Base-by-base conservation (phyloP, 2,888 invertebrate genomes). In the Dryobota labecula region DNA sequence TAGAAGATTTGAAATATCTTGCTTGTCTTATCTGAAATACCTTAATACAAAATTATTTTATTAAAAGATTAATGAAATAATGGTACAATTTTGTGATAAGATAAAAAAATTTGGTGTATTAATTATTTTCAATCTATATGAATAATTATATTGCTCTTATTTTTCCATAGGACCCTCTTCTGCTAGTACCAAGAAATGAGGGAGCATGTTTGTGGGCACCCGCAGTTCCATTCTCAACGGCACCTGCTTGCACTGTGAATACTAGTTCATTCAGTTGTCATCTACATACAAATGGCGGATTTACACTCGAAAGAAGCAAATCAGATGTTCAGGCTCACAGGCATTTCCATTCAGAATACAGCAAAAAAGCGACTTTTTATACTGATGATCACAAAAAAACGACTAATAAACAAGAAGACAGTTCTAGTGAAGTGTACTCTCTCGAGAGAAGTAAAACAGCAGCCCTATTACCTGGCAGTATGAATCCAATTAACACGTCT, bases 141-240 rank as follows among this genome's bases (percentile, higher is more conserved):
- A 7, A 54, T 45, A 51, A 33, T 43, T 41, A 38, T 30, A 11
- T 18, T 51, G 18, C 6, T 9, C 9, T 5, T 18, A 49, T 51
- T 54, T 49, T 43, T 24, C 61, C 56, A 89, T 90, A 96, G 96
- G 96, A 97, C 89, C 97, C 97, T 0, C 90, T 97, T 18, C 89
- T 97, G 53, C 91, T 97, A 89, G 97, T 96, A 82, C 97, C 97
- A 15, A 93, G 97, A 79, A 97, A 97, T 90, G 96, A 96, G 80
- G 97, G 97, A 27, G 96, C 96, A 13, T 96, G 94, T 85, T 85
- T 94, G 72, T 96, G 94, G 95, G 96, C 94, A 18, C 96, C 96
- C 0, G 85, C 95, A 2, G 90, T 94, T 68, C 95, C 96, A 2
- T 94, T 94, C 83, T 96, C 96, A 2, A 93, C 95, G 1, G 87